Percentiles rank a stretch among this genome's conserved stretches.
These are phyloP conservation scores for Eretmochelys imbricata DNA, from an alignment of 2,113 vertebrate genomes.

Conservation along the genomic window DNA sequence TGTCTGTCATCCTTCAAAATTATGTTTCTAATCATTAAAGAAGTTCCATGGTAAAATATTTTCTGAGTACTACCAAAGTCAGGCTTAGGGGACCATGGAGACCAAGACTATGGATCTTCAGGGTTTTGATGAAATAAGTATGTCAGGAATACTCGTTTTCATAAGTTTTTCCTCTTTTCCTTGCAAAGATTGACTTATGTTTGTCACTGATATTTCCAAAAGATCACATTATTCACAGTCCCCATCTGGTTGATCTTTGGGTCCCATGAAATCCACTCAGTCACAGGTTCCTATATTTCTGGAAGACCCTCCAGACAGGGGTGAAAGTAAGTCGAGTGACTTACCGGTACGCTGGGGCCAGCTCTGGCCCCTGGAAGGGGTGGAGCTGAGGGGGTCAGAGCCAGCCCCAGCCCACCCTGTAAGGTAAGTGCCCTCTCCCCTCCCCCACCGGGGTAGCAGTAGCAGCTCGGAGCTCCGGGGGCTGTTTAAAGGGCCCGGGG, in stretches of 20 bases:
- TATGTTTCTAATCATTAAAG: conserved; percentile 22
- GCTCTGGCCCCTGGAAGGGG: too few species aligned
- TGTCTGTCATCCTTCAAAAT: conserved; percentile 49
- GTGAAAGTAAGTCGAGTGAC: too few species aligned
- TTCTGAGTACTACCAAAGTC: background rate
- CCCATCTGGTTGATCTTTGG: background rate
- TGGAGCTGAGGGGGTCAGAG: too few species aligned
- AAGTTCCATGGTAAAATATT: background rate
- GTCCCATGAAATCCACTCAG: background rate
- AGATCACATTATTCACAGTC: background rate
- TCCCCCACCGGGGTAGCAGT: too few species aligned
- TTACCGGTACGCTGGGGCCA: too few species aligned
- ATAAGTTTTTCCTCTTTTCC: background rate
- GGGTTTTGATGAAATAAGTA: background rate
- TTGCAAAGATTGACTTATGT: background rate
- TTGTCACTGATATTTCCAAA: background rate
- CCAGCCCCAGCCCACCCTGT: too few species aligned
- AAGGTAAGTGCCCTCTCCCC: too few species aligned
- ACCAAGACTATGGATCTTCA: background rate
- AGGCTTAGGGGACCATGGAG: background rate
- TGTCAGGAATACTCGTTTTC: background rate
- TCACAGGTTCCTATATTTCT: background rate
- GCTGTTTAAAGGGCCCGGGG: too few species aligned
- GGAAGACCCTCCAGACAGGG: background rate
- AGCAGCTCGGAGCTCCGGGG: too few species aligned